A percentile compares a stretch with the other conserved stretches of the same genome.
These are phyloP conservation scores for Lithophane socia DNA, from an alignment of 2,888 invertebrate genomes.

Conservation along the genomic window DNA sequence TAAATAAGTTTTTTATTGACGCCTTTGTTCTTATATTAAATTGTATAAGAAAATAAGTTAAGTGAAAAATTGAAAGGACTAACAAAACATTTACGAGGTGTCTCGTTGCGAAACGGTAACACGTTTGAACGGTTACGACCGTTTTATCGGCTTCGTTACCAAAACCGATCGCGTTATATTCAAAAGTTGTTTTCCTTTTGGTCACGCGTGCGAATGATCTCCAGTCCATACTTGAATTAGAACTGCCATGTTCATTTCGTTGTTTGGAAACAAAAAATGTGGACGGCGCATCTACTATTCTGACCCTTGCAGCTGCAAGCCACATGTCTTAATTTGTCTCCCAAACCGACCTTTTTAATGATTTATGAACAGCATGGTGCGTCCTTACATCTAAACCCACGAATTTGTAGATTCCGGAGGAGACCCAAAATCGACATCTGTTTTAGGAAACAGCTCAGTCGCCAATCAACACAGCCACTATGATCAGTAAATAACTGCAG, in stretches of 20 bases:
- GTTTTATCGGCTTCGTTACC: constrained; percentile 78
- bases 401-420: constrained; percentile 53
- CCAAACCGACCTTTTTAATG: constrained; percentile 81
- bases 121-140: constrained; percentile 76
- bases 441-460: constrained; percentile 24
- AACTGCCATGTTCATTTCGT: constrained; percentile 46
- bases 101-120: constrained; percentile 75
- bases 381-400: constrained; percentile 59
- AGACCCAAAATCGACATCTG: constrained; percentile 50
- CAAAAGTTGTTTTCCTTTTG: constrained; percentile 82
- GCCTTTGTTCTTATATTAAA: constrained; percentile 53
- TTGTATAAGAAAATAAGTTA: constrained; percentile 44
- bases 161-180: constrained; percentile 80
- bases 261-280: constrained; percentile 63
- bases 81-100: constrained; percentile 77
- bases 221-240: constrained; percentile 59
- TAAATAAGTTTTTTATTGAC: constrained; percentile 44
- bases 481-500: neutral
- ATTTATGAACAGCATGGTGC: constrained; percentile 77
- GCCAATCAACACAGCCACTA: neutral
- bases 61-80: constrained; percentile 51
- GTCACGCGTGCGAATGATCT: constrained; percentile 79
- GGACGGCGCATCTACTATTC: constrained; percentile 54
- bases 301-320: constrained; percentile 83
- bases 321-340: constrained; percentile 86